Evolutionary conservation across 2,797 vertebrate species (phyloP), one percentile per base, ranked within the genome.

Genomic region (Chelonia mydas): DNA sequence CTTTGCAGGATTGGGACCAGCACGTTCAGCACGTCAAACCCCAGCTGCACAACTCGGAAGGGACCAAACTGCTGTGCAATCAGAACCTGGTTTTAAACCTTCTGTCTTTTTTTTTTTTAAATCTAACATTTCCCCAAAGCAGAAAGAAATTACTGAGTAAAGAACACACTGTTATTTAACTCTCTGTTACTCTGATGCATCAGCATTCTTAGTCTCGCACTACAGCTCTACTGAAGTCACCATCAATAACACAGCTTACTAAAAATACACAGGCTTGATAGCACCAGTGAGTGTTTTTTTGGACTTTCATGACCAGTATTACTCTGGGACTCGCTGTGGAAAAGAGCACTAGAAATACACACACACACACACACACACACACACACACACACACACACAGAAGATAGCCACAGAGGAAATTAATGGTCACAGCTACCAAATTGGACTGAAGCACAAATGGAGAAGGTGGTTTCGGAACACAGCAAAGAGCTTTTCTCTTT

Each of bases 401-500:
- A 28, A 6, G 33, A 51, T 10, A 74, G 19, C 7, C 45, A 55
- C 7, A 7, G 33, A 13, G 47, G 47, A 33, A 21, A 88, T 76
- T 31, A 41, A 41, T 45, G n/a, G 23, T 61, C 15, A 28, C 12
- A 23, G 72, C 31, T 23, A 80, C 10, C 2, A 8, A 19, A 23
- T 41, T 61, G 19, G 47, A 83, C 17, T 55, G 19, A 80, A 80
- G 33, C 72, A 47, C 17, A 74, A 37, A 51, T 3, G 1, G 4
- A 49, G 37, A 1, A 1, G 33, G 27, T n/a, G 3, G 7, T 37
- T 51, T n/a, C 23, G 9, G 54, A 59, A 10, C 45, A 25, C 68
- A 79, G 74, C 61, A 41, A 81, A 54, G n/a, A 33, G 3, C 28
- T 80, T 90, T 89, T 94, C 83, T 88, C 90, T 92, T 91, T 81